A percentile compares a stretch with the other conserved stretches of the same genome.
Evolutionary conservation across 35 echinoderm and acorn worm genomes (phyloP).

Genomic region (Acanthaster planci): DNA sequence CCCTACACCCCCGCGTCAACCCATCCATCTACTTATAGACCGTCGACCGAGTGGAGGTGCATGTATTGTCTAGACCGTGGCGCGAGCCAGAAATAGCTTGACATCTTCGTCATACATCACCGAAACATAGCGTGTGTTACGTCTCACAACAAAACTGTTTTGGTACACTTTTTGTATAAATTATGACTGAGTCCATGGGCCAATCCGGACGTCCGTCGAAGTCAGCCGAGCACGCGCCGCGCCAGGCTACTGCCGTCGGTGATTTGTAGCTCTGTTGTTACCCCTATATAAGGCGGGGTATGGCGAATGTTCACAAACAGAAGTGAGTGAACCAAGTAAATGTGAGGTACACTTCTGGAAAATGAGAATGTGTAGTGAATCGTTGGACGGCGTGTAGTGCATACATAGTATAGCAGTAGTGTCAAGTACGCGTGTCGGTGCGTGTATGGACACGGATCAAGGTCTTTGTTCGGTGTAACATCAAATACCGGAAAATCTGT

Average conservation of each 20-base stretch:
- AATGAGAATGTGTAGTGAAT: neutral
- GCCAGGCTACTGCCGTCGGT: neutral
- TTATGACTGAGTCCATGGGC: neutral
- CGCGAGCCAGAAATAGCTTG: conserved; percentile 3
- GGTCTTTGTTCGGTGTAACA: too few species aligned
- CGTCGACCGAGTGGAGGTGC: neutral
- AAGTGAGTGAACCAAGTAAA: neutral
- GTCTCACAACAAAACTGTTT: conserved; percentile 20
- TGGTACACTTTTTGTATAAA: neutral
- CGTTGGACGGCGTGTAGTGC: neutral
- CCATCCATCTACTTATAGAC: neutral
- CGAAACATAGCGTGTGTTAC: conserved; percentile 10
- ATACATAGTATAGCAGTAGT: neutral
- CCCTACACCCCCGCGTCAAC: conserved; percentile 2
- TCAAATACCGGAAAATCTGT: neutral
- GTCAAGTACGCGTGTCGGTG: neutral
- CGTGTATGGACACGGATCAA: neutral
- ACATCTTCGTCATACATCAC: conserved; percentile 18
- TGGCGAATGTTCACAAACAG: neutral
- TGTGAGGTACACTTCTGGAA: neutral
- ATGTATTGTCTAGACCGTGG: too few species aligned
- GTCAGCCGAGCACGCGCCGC: conserved; percentile 18
- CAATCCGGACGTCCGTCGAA: conserved; percentile 9
- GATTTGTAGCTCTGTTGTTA: too few species aligned
- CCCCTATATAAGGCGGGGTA: neutral